phyloP scores from a whole-genome alignment of 1,140 invertebrate species.

The Globodera rostochiensis region DNA sequence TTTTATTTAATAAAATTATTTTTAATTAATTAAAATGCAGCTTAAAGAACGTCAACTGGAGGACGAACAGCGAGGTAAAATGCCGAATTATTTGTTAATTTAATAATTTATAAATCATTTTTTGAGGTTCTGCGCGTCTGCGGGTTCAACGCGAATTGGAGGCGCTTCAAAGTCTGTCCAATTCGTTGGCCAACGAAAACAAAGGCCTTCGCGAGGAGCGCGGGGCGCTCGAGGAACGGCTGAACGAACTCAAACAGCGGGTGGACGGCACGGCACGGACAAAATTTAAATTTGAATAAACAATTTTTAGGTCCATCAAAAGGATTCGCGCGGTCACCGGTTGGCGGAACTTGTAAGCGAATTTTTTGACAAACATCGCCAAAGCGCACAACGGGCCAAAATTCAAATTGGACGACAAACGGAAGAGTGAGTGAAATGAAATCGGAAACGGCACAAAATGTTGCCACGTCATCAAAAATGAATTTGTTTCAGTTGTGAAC shows the following conservation, averaged over 20 bases:
- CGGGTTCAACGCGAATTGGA: conserved; percentile 42
- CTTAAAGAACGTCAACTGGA: conserved; percentile 31
- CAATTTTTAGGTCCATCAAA: conserved; percentile 20
- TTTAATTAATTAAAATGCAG: conserved; percentile 15
- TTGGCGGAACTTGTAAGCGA: conserved; percentile 27
- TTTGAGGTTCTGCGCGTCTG: conserved; percentile 10
- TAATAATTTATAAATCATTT: conserved; percentile 24
- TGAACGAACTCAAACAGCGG: conserved; percentile 39
- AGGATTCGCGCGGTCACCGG: conserved; percentile 12
- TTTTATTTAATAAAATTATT: neutral
- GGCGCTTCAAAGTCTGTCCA: conserved; percentile 41
- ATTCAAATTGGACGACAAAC: conserved; percentile 28
- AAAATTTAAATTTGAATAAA: neutral
- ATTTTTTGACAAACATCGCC: conserved; percentile 30
- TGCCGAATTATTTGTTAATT: conserved; percentile 21
- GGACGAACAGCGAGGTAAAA: conserved; percentile 22
- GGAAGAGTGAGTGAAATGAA: conserved; percentile 33
- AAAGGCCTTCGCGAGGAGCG: conserved; percentile 44
- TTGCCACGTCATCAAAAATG: neutral
- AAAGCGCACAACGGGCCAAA: conserved; percentile 19
- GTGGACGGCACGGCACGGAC: conserved; percentile 22
- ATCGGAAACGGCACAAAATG: neutral
- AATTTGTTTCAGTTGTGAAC: conserved; percentile 13
- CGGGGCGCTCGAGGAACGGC: conserved; percentile 37
- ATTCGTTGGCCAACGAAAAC: conserved; percentile 48